Base-by-base conservation (phyloP, 2,113 vertebrate genomes). In the Acinonyx jubatus region DNA sequence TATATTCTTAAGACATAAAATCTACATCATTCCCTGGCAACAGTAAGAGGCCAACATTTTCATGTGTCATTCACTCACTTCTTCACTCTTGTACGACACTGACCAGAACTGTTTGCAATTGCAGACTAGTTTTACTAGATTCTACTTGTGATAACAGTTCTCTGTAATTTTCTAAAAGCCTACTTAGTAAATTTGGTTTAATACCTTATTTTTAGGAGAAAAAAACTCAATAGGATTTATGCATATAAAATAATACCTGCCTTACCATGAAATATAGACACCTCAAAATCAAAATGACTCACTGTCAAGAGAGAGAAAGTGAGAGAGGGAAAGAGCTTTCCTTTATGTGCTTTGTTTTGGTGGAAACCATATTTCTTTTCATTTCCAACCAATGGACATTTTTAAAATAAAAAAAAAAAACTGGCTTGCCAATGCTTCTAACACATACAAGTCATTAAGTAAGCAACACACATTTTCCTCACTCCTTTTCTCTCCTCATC, bases 1-100 rank as follows among this genome's bases (percentile, higher is more conserved):
- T 65, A 48, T 89, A 82, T 95, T 94, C 94, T 94, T 86, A 82
- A 96, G 84, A 91, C 15, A 79, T 61, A 96, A 95, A 91, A 95
- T 33, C 55, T 63, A 50, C 18, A 78, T 90, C 63, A 96, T 78
- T 68, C 33, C 10, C 38, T 95, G 84, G 55, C 5, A 18, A 95
- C 36, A 69, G 41, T 84, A 81, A 91, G 66, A 91, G 23, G 36
- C 23, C 78, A 93, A 66, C 13, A 27, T 88, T 81, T 95, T 82
- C 31, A 48, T 69, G 4, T 25, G 68, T 27, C n/a, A 29, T 78
- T 94, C 41, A 63, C 68, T 89, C 68, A 57, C n/a, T 96, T 91
- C 78, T 87, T 80, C 89, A 45, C 41, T 66, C 18, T 92, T 93
- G 9, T 71, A 66, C 7, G 91, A 45, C 55, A 66, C 41, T 85